phyloP scores from a whole-genome alignment of 92 coral and sea anemone genomes.

The Epizoanthus illoricatus region DNA sequence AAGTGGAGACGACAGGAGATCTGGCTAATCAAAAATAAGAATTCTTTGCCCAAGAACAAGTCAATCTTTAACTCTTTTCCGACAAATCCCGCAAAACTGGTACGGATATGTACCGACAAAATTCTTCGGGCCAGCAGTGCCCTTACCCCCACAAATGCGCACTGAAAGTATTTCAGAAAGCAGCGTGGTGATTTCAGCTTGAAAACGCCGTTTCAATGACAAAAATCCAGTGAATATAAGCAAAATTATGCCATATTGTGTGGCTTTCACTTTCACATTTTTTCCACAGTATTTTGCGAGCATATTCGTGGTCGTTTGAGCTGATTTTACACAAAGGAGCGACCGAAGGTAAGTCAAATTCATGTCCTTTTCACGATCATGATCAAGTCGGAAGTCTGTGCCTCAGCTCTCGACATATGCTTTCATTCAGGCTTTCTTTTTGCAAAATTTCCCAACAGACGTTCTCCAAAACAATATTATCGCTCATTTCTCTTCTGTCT shows the following conservation, averaged over 20 bases:
- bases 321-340: background rate
- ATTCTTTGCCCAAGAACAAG: no score
- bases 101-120: constrained; percentile 1
- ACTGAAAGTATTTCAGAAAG: background rate
- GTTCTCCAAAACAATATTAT: background rate
- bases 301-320: constrained; percentile 1
- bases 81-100: background rate
- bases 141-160: background rate
- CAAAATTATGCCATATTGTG: constrained; percentile 11
- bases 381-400: background rate
- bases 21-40: no score
- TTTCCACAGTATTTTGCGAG: constrained; percentile 2
- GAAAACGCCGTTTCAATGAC: background rate
- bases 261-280: constrained; percentile 6
- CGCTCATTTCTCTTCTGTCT: background rate
- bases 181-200: background rate
- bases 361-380: background rate
- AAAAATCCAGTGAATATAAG: background rate
- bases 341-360: constrained; percentile 18
- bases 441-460: background rate
- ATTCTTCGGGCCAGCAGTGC: constrained; percentile 2
- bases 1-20: no score
- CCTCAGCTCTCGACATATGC: background rate
- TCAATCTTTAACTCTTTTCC: constrained; percentile 1
- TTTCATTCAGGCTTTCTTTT: background rate